Evolutionary conservation across 2,888 invertebrate species (phyloP), one percentile per base, ranked within the genome.

Genomic region (Aromia moschata): DNA sequence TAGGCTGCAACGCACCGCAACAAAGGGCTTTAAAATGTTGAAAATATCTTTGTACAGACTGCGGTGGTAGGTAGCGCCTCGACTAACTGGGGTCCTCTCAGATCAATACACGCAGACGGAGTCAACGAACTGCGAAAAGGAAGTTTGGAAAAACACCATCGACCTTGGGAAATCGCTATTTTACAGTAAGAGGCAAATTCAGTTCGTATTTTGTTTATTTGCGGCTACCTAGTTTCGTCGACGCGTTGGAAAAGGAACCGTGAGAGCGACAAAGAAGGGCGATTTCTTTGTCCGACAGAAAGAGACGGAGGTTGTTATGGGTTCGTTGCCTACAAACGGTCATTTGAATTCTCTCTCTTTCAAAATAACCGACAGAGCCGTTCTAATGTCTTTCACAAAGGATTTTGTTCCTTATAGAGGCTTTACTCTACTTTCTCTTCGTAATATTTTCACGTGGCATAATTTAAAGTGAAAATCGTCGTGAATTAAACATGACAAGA

Each of bases 1-100:
- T 47, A 36, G 17, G 40, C 37, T 14, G 38, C 16, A 30, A 38
- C 7, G 7, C 25, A 25, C 25, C 4, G 25, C 3, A 25, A 25
- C 7, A 7, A 25, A 25, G 3, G 25, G 25, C 7, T 3, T 25
- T 25, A 25, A 25, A 5, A 25, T 33, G 58, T 37, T 60, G 57
- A 52, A 58, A 56, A 49, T 64, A 58, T 64, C 52, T 63, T 18
- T 40, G 58, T 64, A 47, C 62, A 60, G 57, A 49, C 40, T 47
- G 30, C 47, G 16, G 18, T 18, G 7, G 44, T 15, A 5, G 20
- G 12, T 12, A 5, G 31, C 15, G 31, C 7, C 25, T 5, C 18
- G n/a, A 9, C 20, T 43, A 18, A n/a, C 33, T 53, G 54, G 61
- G 61, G 64, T 49, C 46, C 44, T 64, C 44, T 53, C 15, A 45